Evolutionary conservation across 2,113 vertebrate species (phyloP), one percentile per base, ranked within the genome.

Genomic region (Plecturocebus donacophilus): DNA sequence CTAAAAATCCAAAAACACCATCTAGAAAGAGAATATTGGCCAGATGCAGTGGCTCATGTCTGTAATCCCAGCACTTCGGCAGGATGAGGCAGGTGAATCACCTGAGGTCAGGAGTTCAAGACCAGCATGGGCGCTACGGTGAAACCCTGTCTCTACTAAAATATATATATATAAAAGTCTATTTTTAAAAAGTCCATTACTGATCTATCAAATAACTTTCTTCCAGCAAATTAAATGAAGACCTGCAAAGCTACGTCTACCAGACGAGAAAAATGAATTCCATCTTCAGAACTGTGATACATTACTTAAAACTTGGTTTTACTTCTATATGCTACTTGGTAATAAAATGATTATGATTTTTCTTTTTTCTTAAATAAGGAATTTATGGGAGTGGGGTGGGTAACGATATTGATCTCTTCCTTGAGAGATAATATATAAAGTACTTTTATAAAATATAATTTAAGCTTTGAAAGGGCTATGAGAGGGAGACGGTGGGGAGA

Each of bases 141-240:
- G 27, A 64, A 64, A 64, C 61, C 61, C 5, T 64, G 61, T 64
- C 27, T 64, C 27, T 64, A 30, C 27, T 13, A 64, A 58, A 20
- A 54, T 27, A 58, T 58, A 58, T 21, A 56, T 61, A 11, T 27
- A 27, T 61, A 61, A 27, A 61, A 11, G 23, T 61, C 11, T 64
- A 64, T 52, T 52, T 52, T 91, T 30, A 30, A 70, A 42, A 47
- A 58, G 21, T 40, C 14, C 86, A 87, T 25, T 61, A 40, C 5
- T 90, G 6, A 97, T 61, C 90, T 84, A 90, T 76, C 93, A 56
- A 93, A 91, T 97, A 32, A 86, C 38, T 90, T 73, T 90, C n/a
- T 73, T 70, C 19, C 25, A 98, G 98, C 98, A 98, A 98, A 76
- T 95, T 75, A 98, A 98, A 97, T 98, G 96, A 98, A 96, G 94